These are phyloP conservation scores for Malurus cyaneus DNA, from an alignment of 2,113 vertebrate genomes.

Conservation along the genomic window DNA sequence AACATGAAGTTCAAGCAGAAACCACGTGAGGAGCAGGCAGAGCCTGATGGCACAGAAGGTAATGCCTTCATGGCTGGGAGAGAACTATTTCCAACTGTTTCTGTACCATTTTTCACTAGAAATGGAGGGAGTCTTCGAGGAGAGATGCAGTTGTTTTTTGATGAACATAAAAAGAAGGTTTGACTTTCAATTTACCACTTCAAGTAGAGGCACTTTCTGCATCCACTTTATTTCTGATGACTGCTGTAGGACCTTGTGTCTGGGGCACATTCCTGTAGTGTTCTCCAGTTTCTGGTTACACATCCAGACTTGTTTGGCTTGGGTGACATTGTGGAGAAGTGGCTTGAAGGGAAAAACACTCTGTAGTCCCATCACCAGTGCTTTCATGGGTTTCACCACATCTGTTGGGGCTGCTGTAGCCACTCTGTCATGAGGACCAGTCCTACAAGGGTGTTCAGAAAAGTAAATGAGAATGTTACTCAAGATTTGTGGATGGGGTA, in stretches of 20 bases:
- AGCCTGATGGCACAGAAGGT: constrained; percentile 76
- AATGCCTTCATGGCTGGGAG: background rate
- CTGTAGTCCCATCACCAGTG: background rate
- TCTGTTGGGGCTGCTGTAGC: background rate
- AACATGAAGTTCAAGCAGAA: constrained; percentile 82
- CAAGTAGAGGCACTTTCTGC: background rate
- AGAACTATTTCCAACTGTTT: background rate
- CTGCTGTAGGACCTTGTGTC: background rate
- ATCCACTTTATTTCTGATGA: background rate
- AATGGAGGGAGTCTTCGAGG: background rate
- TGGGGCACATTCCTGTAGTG: background rate
- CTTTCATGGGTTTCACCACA: background rate
- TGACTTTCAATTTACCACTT: background rate
- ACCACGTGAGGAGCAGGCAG: constrained; percentile 77
- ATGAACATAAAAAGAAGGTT: background rate
- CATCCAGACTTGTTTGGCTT: background rate
- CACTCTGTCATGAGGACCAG: background rate
- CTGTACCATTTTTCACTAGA: background rate
- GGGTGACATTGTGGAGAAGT: background rate
- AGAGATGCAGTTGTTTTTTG: background rate
- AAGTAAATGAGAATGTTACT: background rate
- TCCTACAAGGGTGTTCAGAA: background rate
- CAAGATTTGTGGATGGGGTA: background rate
- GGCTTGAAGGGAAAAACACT: background rate
- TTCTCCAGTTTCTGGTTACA: background rate